Evolutionary conservation across 1,140 invertebrate genomes (phyloP).

Genomic region (Carcinoscorpius rotundicauda): DNA sequence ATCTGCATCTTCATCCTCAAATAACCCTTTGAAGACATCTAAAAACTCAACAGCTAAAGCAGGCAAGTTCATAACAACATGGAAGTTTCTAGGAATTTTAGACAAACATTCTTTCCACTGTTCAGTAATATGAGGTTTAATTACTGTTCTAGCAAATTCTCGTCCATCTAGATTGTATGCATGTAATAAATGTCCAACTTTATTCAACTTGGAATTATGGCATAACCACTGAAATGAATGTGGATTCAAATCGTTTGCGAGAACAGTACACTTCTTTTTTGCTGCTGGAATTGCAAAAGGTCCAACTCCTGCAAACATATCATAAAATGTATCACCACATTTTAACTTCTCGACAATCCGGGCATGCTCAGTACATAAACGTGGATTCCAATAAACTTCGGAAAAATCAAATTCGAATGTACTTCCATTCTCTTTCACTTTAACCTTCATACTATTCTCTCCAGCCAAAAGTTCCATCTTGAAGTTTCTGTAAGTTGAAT

Average conservation of each 20-base stretch:
- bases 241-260: conserved; percentile 94
- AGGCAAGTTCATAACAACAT: conserved; percentile 95
- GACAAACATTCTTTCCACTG: conserved; percentile 9
- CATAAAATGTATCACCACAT: conserved; percentile 67
- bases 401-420: conserved; percentile 85
- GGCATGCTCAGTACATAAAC: conserved; percentile 79
- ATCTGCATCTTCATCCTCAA: conserved; percentile 56
- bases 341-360: conserved; percentile 52
- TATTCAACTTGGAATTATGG: conserved; percentile 69
- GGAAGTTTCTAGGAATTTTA: conserved; percentile 33
- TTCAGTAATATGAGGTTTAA: conserved; percentile 43
- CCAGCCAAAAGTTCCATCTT: conserved; percentile 74
- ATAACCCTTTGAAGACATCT: conserved; percentile 57
- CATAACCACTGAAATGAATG: conserved; percentile 76
- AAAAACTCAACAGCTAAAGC: conserved; percentile 79
- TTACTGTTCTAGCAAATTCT: conserved; percentile 61
- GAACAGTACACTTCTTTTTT: conserved; percentile 55
- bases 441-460: conserved; percentile 51
- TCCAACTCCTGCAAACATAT: conserved; percentile 92
- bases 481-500: conserved; percentile 83
- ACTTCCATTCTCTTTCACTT: conserved; percentile 71
- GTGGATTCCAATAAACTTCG: conserved; percentile 92
- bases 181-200: conserved; percentile 45
- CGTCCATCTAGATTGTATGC: conserved; percentile 76
- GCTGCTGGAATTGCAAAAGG: conserved; percentile 86